These are phyloP conservation scores for Alloplasta piceator DNA, from an alignment of 2,888 invertebrate genomes.

Conservation along the genomic window DNA sequence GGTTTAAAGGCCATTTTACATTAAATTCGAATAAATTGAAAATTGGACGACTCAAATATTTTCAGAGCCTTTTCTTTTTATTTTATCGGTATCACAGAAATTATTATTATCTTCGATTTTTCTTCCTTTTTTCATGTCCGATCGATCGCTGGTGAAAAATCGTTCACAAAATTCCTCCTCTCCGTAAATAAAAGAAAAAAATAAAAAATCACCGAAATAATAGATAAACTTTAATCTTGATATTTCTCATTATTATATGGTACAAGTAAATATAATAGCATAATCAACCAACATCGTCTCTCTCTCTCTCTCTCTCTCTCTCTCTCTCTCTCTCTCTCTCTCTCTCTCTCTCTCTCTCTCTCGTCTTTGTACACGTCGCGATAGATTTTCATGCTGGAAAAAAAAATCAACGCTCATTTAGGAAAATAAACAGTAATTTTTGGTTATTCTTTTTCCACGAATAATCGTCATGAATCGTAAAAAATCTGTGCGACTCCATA, in stretches of 20 bases:
- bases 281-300: constrained; percentile 70
- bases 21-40: too few relatives aligned
- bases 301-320: constrained; percentile 72
- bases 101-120: too few relatives aligned
- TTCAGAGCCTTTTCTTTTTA: too few relatives aligned
- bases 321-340: not conserved
- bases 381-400: constrained; percentile 65
- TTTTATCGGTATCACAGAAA: too few relatives aligned
- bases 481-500: constrained; percentile 77
- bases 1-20: too few relatives aligned
- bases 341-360: constrained; percentile 12
- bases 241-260: constrained; percentile 78
- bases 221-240: constrained; percentile 76
- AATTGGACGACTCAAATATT: too few relatives aligned
- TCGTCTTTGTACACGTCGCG: constrained; percentile 66
- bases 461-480: constrained; percentile 39
- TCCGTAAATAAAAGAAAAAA: constrained; percentile 16
- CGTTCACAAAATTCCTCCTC: constrained; percentile 67
- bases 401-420: constrained; percentile 16
- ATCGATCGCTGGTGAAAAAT: constrained; percentile 71
- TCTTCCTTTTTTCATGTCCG: constrained; percentile 65
- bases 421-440: constrained; percentile 14
- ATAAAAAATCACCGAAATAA: constrained; percentile 73
- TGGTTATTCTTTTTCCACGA: constrained; percentile 42
- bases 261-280: constrained; percentile 78